Conservation (phyloP, 2,113 vertebrate species). For the Apteryx owenii region DNA sequence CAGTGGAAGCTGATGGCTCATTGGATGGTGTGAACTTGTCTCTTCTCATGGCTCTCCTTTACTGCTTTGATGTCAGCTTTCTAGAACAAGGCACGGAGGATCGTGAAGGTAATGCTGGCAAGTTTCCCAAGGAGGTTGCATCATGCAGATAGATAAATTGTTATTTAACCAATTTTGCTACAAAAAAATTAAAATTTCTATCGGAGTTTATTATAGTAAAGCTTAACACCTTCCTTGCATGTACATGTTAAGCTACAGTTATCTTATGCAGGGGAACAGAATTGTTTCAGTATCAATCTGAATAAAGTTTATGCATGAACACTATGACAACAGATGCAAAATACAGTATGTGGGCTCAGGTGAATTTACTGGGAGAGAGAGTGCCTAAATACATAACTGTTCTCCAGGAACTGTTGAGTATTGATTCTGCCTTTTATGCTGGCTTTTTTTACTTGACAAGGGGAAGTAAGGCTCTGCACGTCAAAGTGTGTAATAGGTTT, state of each 20-base stretch:
- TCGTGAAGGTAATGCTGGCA: conserved; percentile 84
- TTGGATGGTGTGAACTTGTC: conserved; percentile 90
- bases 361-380: too few relatives aligned
- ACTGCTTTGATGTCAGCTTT: conserved; percentile 95
- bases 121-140: neutral
- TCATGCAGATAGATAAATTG: neutral
- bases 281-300: neutral
- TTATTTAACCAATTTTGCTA: neutral
- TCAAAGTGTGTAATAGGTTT: neutral
- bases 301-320: too few relatives aligned
- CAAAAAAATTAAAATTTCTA: neutral
- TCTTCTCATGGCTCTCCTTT: conserved; percentile 94
- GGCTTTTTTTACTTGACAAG: neutral
- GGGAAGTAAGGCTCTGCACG: too few relatives aligned
- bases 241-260: neutral
- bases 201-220: neutral
- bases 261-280: neutral
- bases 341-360: neutral
- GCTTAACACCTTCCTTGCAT: neutral
- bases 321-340: neutral
- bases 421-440: neutral
- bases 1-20: conserved; percentile 90
- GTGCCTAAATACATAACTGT: neutral
- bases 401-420: neutral
- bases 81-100: conserved; percentile 93